These are phyloP conservation scores for Pedetes capensis DNA, from an alignment of 2,113 vertebrate species.

Conservation along the genomic window DNA sequence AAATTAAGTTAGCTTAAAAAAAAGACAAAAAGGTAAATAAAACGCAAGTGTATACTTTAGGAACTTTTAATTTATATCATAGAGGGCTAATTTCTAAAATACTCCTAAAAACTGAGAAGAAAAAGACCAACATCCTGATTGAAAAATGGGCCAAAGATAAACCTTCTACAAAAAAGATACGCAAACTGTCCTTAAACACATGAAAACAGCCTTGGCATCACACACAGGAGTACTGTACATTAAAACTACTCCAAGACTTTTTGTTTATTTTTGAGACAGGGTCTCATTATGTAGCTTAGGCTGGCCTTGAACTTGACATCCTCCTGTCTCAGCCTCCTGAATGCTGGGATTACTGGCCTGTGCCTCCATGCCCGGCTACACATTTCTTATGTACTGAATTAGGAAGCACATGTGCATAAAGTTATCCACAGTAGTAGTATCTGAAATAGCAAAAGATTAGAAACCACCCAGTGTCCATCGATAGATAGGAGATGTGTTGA, in stretches of 20 bases:
- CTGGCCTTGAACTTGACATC: neutral
- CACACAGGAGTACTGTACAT: neutral
- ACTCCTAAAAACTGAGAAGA: neutral
- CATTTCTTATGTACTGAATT: neutral
- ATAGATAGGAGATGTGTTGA: neutral
- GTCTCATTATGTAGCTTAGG: neutral
- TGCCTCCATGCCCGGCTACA: neutral
- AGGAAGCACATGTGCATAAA: neutral
- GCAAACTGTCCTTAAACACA: neutral
- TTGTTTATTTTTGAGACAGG: neutral
- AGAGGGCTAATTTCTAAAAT: neutral
- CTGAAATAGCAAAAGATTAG: neutral
- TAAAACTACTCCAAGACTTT: neutral
- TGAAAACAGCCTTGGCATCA: neutral
- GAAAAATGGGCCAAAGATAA: constrained; percentile 6
- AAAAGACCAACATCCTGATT: neutral
- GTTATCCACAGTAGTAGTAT: neutral
- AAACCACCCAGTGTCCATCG: neutral
- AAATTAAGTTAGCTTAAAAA: neutral
- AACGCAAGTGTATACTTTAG: no score
- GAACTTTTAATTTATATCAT: neutral
- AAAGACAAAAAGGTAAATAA: neutral
- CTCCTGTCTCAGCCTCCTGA: neutral
- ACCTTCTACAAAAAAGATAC: neutral
- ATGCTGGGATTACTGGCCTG: neutral